Evolutionary conservation across 2,888 invertebrate genomes (phyloP).

Genomic region (Pteria penguin): DNA sequence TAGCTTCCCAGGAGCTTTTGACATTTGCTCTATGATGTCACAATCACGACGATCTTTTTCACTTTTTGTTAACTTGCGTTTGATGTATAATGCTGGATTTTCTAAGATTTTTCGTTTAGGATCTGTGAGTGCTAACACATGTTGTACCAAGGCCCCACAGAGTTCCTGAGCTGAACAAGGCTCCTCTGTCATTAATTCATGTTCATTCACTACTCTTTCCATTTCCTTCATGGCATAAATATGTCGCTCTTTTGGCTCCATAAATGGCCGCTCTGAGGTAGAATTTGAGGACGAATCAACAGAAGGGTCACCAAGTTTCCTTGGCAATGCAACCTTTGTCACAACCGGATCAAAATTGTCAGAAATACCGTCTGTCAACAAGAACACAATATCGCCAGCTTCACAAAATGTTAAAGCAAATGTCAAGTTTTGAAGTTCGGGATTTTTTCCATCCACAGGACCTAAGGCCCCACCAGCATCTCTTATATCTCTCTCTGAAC

Average conservation of each 20-base stretch:
- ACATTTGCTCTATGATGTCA: constrained; percentile 86
- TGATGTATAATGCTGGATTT: constrained; percentile 82
- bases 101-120: constrained; percentile 91
- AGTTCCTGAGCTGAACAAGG: constrained; percentile 78
- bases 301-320: constrained; percentile 49
- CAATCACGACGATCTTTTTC: constrained; percentile 76
- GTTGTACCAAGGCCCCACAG: constrained; percentile 78
- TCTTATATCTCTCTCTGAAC: constrained; percentile 91
- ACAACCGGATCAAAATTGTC: constrained; percentile 96
- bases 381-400: constrained; percentile 90
- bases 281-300: constrained; percentile 47
- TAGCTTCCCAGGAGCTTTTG: constrained; percentile 91
- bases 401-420: constrained; percentile 90
- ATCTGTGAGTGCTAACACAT: constrained; percentile 84
- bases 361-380: constrained; percentile 93
- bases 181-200: constrained; percentile 78
- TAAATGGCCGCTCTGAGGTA: constrained; percentile 71
- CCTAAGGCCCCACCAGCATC: constrained; percentile 93
- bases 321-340: constrained; percentile 87
- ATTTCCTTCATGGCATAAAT: constrained; percentile 87
- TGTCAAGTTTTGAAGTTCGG: constrained; percentile 92
- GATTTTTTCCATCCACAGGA: constrained; percentile 89
- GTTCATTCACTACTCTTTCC: constrained; percentile 79
- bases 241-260: constrained; percentile 83
- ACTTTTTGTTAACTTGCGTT: constrained; percentile 71